Evolutionary conservation across 2,888 invertebrate genomes (phyloP), one percentile per base, ranked within the genome.

Genomic region (Andrena trimmerana): DNA sequence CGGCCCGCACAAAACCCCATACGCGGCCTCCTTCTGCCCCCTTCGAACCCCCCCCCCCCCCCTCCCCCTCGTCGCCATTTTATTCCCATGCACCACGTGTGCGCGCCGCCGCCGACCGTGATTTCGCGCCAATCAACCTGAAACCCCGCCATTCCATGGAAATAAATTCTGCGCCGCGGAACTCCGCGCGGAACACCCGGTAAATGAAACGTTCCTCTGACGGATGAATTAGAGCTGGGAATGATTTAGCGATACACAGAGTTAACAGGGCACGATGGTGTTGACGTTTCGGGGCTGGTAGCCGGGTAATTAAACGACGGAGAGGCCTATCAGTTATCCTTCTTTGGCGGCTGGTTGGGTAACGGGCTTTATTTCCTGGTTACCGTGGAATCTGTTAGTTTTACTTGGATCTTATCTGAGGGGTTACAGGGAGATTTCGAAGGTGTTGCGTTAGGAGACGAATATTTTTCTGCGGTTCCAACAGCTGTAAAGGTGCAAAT

Each of bases 1-100:
- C 87, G 89, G 87, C 81, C 82, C 89, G 89, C 89, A 82, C 89
- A 86, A 90, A 90, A 90, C 86, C 85, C 88, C 85, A 81, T 86
- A 88, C 84, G 84, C 86, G 79, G 78, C 48, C 77, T 71, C 50
- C 42, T 71, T 72, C 57, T 20, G 59, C 60, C 50, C 67, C 33
- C 16, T 24, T 31, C 42, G 27, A 42, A 5, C 42, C 5, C 59
- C 13, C 20, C n/a, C n/a, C n/a, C n/a, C n/a, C n/a, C n/a, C n/a
- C n/a, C n/a, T n/a, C 59, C 13, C 20, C 24, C 42, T 13, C 13
- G 20, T 33, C 7, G 24, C 57, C 78, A 71, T 57, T 84, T 81
- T 80, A 77, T 86, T 85, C 80, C 86, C 85, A 66, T 80, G 78
- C 83, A 76, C 57, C 83, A 83, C 85, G 83, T 87, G 83, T 81